phyloP scores from a whole-genome alignment of 2,113 vertebrate genomes.

The Phaethon lepturus region DNA sequence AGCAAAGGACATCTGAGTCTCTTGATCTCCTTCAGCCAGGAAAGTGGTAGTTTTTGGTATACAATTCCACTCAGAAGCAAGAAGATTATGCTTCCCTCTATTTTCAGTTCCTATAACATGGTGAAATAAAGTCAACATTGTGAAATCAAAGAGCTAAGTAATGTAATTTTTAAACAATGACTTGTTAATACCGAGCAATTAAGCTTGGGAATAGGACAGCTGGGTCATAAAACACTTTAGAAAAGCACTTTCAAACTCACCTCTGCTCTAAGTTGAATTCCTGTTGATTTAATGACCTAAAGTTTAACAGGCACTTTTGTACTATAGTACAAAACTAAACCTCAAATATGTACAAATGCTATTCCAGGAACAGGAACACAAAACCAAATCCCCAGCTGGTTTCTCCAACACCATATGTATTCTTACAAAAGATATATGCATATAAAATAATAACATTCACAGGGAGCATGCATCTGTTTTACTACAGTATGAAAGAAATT shows the following conservation, averaged over 20 bases:
- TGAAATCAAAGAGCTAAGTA: constrained; percentile 14
- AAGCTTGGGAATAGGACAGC: not conserved
- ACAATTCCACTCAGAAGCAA: constrained; percentile 88
- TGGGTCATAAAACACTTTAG: not conserved
- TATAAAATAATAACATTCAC: not conserved
- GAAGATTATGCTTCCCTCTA: constrained; percentile 86
- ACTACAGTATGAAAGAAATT: not conserved
- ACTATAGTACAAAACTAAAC: not conserved
- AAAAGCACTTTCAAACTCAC: not conserved
- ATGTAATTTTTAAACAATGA: not conserved
- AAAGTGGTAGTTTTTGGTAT: constrained; percentile 88
- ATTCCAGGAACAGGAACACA: not conserved
- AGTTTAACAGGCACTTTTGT: not conserved
- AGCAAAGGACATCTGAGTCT: constrained; percentile 81
- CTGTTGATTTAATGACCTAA: not conserved
- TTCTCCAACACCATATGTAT: not conserved
- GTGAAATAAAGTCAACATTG: constrained; percentile 23
- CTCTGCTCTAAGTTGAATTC: not conserved
- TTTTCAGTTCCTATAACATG: constrained; percentile 81
- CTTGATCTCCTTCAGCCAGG: constrained; percentile 84
- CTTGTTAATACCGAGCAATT: not conserved
- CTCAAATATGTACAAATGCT: not conserved
- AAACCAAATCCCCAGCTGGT: not conserved
- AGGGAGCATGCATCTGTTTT: not conserved
- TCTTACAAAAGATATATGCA: not conserved